Evolutionary conservation across 2,888 invertebrate genomes (phyloP).

Genomic region (Drosophila basisetae): DNA sequence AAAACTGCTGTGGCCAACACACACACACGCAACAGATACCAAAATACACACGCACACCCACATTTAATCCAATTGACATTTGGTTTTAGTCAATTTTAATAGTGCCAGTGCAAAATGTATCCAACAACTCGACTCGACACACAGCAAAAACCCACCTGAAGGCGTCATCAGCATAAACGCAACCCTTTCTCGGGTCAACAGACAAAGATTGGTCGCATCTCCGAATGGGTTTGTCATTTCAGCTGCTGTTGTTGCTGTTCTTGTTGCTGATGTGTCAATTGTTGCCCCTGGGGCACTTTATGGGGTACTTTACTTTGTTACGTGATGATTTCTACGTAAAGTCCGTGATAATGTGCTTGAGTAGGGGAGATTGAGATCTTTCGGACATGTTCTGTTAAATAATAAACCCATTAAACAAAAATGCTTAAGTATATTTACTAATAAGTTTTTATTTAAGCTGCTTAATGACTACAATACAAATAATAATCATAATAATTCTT

Average conservation of each 20-base stretch:
- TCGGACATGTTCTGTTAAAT: not conserved
- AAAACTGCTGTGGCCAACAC: constrained; percentile 51
- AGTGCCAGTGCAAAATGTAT: constrained; percentile 76
- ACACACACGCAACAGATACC: constrained; percentile 13
- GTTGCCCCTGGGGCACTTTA: constrained; percentile 46
- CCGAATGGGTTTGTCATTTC: constrained; percentile 16
- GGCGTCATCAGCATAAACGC: constrained; percentile 38
- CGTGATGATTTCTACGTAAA: constrained; percentile 25
- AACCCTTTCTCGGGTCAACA: not conserved
- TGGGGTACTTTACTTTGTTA: constrained; percentile 3
- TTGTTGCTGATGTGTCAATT: constrained; percentile 50
- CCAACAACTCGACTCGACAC: constrained; percentile 68
- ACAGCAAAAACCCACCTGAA: constrained; percentile 47
- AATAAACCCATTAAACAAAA: not conserved
- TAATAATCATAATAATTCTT: not conserved
- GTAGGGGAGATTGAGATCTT: not conserved
- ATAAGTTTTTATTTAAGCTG: not conserved
- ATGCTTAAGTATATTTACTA: not conserved
- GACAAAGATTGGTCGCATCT: not conserved
- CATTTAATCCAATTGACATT: constrained; percentile 31
- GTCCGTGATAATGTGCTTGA: not conserved
- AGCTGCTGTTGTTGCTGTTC: constrained; percentile 24
- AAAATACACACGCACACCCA: not conserved
- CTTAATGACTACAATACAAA: not conserved
- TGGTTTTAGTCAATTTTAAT: constrained; percentile 75